A percentile compares a stretch with the other conserved stretches of the same genome.
These are phyloP conservation scores for Ceyx cyanopectus DNA, from an alignment of 2,113 vertebrate genomes.

Conservation along the genomic window DNA sequence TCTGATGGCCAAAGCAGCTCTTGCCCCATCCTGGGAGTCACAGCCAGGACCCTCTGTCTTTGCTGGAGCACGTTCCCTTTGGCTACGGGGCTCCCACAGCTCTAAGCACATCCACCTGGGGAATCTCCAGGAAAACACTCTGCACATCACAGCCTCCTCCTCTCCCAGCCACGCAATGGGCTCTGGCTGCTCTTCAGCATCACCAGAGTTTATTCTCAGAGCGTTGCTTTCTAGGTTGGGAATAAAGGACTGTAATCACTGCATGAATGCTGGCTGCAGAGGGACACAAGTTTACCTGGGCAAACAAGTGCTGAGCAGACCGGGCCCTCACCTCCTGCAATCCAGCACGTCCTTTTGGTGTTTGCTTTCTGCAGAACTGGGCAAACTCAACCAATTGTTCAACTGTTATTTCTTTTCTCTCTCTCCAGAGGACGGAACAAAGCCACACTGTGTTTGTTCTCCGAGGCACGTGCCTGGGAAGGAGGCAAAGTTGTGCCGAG, in stretches of 20 bases:
- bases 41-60: background rate
- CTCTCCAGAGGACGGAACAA: background rate
- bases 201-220: background rate
- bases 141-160: rapidly evolving
- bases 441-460: background rate
- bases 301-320: background rate
- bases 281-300: background rate
- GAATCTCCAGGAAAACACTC: background rate
- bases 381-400: background rate
- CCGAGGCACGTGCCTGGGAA: background rate
- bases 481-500: background rate
- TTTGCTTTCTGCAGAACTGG: background rate
- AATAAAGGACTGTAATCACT: background rate
- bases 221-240: background rate
- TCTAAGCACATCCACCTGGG: background rate
- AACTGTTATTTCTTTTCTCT: background rate
- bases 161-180: background rate
- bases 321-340: background rate
- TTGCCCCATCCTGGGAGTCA: background rate
- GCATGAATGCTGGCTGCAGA: background rate
- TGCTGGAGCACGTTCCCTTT: background rate
- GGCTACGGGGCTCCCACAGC: background rate
- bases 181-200: background rate
- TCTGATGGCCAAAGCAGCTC: background rate
- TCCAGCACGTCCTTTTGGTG: background rate